These are phyloP conservation scores for Percina caprodes DNA, from an alignment of 2,113 vertebrate species.

Conservation along the genomic window DNA sequence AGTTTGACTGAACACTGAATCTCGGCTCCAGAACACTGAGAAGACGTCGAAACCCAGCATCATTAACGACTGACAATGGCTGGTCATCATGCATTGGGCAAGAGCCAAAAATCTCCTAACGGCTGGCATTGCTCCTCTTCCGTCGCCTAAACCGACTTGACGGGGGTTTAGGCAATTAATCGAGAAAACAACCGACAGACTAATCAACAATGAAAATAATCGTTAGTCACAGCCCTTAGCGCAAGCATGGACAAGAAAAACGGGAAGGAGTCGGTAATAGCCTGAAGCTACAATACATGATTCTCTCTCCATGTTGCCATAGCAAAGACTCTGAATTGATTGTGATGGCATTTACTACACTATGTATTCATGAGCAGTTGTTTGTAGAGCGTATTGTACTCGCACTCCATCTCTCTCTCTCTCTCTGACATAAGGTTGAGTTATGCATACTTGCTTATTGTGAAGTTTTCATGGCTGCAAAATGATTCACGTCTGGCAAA, in stretches of 20 bases:
- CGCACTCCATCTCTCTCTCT: not conserved
- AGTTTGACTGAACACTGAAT: too few species aligned
- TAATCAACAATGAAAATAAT: too few species aligned
- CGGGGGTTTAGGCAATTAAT: too few species aligned
- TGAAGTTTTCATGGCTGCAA: slow-evolving; percentile 72
- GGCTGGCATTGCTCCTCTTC: too few species aligned
- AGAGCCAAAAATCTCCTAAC: too few species aligned
- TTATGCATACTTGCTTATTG: slow-evolving; percentile 46
- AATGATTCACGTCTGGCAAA: slow-evolving; percentile 62
- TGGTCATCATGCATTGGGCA: too few species aligned
- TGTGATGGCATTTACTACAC: slow-evolving; percentile 14
- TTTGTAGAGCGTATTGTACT: slow-evolving; percentile 20
- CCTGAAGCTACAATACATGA: not conserved
- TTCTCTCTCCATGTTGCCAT: slow-evolving; percentile 2
- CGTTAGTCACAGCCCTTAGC: too few species aligned
- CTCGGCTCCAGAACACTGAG: too few species aligned
- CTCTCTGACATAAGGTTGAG: slow-evolving; percentile 27
- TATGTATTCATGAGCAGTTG: slow-evolving; percentile 39
- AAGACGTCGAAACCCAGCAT: too few species aligned
- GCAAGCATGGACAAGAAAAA: not conserved
- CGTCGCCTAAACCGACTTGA: too few species aligned
- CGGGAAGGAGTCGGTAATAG: not conserved
- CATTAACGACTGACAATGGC: too few species aligned
- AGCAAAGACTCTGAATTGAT: slow-evolving; percentile 33
- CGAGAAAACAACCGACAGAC: too few species aligned